Evolutionary conservation across 2,113 vertebrate species (phyloP).

Genomic region (Hiodon alosoides): DNA sequence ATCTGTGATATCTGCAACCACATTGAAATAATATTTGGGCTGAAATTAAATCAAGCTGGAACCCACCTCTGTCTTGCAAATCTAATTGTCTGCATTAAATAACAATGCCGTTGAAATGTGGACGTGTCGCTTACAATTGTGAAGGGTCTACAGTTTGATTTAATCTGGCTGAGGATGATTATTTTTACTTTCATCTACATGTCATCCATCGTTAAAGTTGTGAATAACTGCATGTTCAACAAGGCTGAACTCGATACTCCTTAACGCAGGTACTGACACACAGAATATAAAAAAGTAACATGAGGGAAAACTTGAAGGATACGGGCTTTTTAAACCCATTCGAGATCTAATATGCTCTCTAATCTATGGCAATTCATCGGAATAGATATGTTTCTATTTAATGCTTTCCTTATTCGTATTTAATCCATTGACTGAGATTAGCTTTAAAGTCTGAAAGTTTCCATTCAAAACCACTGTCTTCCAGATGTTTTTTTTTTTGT

Average conservation of each 20-base stretch:
- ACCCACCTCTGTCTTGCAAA: neutral
- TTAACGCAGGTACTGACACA: conserved; percentile 7
- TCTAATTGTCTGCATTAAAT: neutral
- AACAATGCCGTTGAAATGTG: neutral
- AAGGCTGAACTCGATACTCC: conserved; percentile 7
- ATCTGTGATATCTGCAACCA: neutral
- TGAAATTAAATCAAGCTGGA: conserved; percentile 2
- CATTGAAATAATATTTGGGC: neutral
- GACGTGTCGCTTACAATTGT: neutral
- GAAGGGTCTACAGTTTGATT: neutral
- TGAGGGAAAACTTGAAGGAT: neutral
- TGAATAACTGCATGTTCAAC: conserved; percentile 23
- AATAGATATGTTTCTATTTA: too few species aligned
- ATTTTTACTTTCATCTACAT: neutral
- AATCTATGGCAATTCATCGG: too few species aligned
- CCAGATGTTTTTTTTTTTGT: too few species aligned
- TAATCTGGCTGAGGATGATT: neutral
- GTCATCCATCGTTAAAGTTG: neutral
- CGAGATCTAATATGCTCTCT: neutral
- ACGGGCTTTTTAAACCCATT: neutral
- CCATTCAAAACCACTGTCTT: too few species aligned
- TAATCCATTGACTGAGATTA: too few species aligned
- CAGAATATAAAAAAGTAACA: neutral
- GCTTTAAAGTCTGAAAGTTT: too few species aligned
- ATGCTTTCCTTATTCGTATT: too few species aligned